These are phyloP conservation scores for Allobates femoralis DNA, from an alignment of 2,797 vertebrate genomes.

Conservation along the genomic window DNA sequence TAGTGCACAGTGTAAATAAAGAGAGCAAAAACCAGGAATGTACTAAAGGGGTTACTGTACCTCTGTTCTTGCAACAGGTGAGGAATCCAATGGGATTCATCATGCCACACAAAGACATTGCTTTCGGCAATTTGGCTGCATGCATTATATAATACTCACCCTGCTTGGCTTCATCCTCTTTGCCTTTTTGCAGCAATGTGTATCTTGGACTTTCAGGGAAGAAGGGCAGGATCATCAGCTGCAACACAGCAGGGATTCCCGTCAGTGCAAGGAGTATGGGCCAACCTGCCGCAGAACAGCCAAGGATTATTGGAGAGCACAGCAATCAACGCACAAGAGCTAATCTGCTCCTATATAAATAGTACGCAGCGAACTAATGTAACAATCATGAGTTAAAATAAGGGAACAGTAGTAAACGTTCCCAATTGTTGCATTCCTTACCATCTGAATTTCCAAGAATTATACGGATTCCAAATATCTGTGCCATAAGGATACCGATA, in stretches of 20 bases:
- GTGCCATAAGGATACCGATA: slow-evolving; percentile 87
- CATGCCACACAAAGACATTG: background rate
- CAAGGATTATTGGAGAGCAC: background rate
- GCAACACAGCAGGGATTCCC: slow-evolving; percentile 82
- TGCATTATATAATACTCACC: slow-evolving; percentile 70
- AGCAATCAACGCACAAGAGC: background rate
- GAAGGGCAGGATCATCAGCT: slow-evolving; percentile 86
- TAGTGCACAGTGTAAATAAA: too few species aligned
- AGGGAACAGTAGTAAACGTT: background rate
- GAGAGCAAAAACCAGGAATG: background rate
- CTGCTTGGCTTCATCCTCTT: slow-evolving; percentile 75
- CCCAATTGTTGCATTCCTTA: slow-evolving; percentile 65
- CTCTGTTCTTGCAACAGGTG: background rate
- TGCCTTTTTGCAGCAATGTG: slow-evolving; percentile 85
- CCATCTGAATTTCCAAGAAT: slow-evolving; percentile 82
- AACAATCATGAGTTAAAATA: background rate
- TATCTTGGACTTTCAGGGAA: slow-evolving; percentile 94
- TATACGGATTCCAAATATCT: slow-evolving; percentile 84
- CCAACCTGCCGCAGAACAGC: slow-evolving; percentile 75
- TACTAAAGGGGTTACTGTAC: background rate
- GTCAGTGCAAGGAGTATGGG: slow-evolving; percentile 87
- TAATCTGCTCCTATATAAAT: background rate
- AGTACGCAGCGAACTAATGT: background rate
- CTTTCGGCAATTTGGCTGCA: background rate
- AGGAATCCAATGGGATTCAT: background rate